These are phyloP conservation scores for Sebastes cheni DNA, from an alignment of 2,797 vertebrate genomes.

Conservation along the genomic window DNA sequence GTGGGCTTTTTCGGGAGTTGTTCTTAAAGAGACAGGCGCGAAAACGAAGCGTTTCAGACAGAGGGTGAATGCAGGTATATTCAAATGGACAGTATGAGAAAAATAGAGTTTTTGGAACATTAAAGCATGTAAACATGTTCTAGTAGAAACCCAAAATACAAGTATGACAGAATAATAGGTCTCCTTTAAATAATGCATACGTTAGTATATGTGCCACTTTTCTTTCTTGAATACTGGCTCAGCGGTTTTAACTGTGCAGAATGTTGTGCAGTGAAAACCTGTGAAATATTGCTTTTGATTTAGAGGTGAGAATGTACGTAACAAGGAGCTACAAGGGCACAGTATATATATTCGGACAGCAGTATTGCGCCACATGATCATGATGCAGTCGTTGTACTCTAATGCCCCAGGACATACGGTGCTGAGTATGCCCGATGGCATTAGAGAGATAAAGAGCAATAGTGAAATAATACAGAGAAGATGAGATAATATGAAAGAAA, in stretches of 20 bases:
- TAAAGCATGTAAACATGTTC: too few species aligned
- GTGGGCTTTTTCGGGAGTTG: too few species aligned
- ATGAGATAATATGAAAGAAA: slow-evolving; percentile 1
- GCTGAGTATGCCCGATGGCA: background rate
- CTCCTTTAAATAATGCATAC: background rate
- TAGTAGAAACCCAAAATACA: too few species aligned
- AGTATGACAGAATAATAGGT: too few species aligned
- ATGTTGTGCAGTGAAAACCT: background rate
- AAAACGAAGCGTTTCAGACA: too few species aligned
- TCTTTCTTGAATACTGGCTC: background rate
- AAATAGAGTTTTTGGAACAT: too few species aligned
- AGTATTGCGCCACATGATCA: slow-evolving; percentile 6
- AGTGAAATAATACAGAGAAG: background rate
- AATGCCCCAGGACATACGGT: background rate
- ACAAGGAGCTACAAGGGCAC: background rate
- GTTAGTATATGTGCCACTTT: background rate
- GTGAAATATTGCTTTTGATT: background rate
- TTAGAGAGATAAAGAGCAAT: background rate
- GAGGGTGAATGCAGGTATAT: too few species aligned
- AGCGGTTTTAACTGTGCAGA: background rate
- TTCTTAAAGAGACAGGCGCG: too few species aligned
- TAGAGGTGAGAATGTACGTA: background rate
- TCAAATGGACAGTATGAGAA: too few species aligned
- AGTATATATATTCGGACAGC: background rate
- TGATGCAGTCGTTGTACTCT: slow-evolving; percentile 2